These are phyloP conservation scores for Asobara japonica DNA, from an alignment of 1,140 invertebrate species.

Conservation along the genomic window DNA sequence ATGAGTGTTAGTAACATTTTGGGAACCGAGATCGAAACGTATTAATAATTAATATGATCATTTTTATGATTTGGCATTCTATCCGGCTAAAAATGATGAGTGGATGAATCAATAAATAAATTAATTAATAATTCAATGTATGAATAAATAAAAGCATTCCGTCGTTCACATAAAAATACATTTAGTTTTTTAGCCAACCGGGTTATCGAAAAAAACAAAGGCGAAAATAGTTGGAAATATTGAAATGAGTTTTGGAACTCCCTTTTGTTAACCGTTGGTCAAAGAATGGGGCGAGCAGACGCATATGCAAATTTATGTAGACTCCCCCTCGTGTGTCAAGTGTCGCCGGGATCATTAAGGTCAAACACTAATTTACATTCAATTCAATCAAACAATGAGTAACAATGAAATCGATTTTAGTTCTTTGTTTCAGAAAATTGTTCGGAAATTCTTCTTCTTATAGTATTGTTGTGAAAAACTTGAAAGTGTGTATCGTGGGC, in stretches of 20 bases:
- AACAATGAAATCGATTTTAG: not conserved
- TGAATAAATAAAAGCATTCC: not conserved
- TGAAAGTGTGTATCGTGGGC: no score
- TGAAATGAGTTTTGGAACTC: conserved; percentile 28
- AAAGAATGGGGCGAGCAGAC: not conserved
- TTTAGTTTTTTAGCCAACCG: conserved; percentile 44
- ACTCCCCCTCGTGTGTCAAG: conserved; percentile 43
- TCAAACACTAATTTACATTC: conserved; percentile 51
- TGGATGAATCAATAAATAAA: no score
- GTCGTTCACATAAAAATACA: conserved; percentile 40
- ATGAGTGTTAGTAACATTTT: no score
- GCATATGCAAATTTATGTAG: conserved; percentile 59
- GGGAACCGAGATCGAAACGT: no score
- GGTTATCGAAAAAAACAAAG: conserved; percentile 43
- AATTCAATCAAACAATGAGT: conserved; percentile 53
- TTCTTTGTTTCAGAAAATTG: conserved; percentile 1
- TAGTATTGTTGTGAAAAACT: not conserved
- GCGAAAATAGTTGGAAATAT: conserved; percentile 42
- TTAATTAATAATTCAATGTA: no score
- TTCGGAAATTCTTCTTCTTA: not conserved
- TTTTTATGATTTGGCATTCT: no score
- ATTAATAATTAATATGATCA: no score
- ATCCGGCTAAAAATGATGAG: no score
- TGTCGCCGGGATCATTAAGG: conserved; percentile 46
- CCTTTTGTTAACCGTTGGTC: conserved; percentile 43